Evolutionary conservation across 2,797 vertebrate genomes (phyloP), one percentile per base, ranked within the genome.

Genomic region (Sphenopsis melanotis): DNA sequence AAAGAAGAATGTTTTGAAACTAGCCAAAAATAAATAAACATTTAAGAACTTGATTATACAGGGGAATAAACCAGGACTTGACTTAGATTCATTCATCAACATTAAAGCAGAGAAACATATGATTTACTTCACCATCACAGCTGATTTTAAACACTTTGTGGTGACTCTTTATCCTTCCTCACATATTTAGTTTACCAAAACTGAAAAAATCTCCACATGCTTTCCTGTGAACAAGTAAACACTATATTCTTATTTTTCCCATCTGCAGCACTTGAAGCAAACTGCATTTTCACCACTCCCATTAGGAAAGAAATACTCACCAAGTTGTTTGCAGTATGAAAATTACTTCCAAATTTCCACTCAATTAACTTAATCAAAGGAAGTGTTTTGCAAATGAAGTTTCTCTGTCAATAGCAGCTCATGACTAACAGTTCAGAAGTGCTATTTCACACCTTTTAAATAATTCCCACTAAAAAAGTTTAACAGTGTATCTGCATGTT

Each of bases 311-410:
- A 60, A 27, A 37, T n/a, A 90, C 9, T 42, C 89, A 65, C 16
- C 27, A 92, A 83, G 37, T 39, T 85, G 49, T 77, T 93, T 92
- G 83, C 71, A 71, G 52, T 22, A 80, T 36, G 34, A 72, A 84
- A 94, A 91, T 70, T 49, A 89, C 79, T 87, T 87, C 37, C 12
- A 68, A 91, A 92, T 91, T 91, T 74, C 64, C 76, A 88, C 50
- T 76, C 61, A 64, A 83, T 88, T 88, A 93, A 74, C 42, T 79
- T 87, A 87, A 95, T 87, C 68, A 93, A 93, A 84, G 55, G 46
- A 90, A 87, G 49, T 13, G 10, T 69, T 44, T 76, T 56, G 59
- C 47, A 94, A 87, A 93, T 66, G 15, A 89, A 84, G 34, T 27
- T 90, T 36, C 34, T 66, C 44, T 78, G 12, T 29, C 61, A 93